Evolutionary conservation across 2,888 invertebrate species (phyloP), one percentile per base, ranked within the genome.

Genomic region (Diarsia mendica): DNA sequence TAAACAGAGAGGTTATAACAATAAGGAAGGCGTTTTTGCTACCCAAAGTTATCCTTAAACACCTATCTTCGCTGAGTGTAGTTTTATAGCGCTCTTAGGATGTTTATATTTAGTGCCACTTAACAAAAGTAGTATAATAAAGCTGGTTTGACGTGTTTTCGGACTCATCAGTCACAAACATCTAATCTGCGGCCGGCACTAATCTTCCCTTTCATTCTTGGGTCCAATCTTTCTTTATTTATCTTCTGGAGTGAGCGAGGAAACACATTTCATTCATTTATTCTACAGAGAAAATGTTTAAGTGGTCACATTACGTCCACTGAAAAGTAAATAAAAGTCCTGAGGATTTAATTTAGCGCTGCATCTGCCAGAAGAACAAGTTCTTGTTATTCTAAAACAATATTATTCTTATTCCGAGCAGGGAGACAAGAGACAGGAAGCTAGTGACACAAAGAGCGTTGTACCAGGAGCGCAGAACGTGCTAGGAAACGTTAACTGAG

Each of bases 401-500:
- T 80, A 79, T 82, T 86, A 78, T 86, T 77, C 72, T 80, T 84
- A 87, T 85, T 80, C 82, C 65, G 67, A 79, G 78, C 88, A 83
- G 73, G 76, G 61, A 84, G 75, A 84, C 81, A 84, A 82, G 80
- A 79, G 77, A 79, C 87, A 73, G 78, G 83, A 81, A 85, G 77
- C 81, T 86, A 81, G 86, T 85, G 86, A 86, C 78, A 84, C 87
- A 88, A 89, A 87, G 85, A 87, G 83, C 83, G 84, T 80, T 81
- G 85, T 90, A 89, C 88, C 85, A 89, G 88, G 90, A 84, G 80
- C 82, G 74, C 86, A 89, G 89, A 87, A 91, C 90, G 91, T 90
- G 91, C 88, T 85, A 86, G 88, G 91, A 92, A 92, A 92, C 88
- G 91, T 88, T 90, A 91, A 92, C 91, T 85, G 90, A 91, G 91